phyloP scores from a whole-genome alignment of 1,140 invertebrate species.

The Drosophila willistoni region DNA sequence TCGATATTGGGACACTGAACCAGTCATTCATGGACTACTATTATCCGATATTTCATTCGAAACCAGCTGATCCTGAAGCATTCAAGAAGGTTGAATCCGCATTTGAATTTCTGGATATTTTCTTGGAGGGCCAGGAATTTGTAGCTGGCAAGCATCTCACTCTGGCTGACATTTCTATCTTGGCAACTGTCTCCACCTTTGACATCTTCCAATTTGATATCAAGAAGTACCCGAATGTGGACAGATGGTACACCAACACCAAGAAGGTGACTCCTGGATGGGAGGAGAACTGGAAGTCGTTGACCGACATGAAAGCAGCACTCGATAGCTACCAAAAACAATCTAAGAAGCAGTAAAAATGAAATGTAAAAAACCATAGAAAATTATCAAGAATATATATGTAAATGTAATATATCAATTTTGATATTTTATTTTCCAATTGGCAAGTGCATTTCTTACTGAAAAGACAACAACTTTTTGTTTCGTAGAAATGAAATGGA shows the following conservation, averaged over 20 bases:
- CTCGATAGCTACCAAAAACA: no score
- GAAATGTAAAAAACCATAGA: no score
- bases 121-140: slow-evolving; percentile 86
- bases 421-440: no score
- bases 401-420: no score
- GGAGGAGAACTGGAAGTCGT: slow-evolving; percentile 40
- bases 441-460: no score
- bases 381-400: no score
- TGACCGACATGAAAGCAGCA: background rate
- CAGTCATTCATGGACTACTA: slow-evolving; percentile 85
- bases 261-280: slow-evolving; percentile 87
- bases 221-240: slow-evolving; percentile 87
- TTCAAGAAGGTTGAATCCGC: slow-evolving; percentile 86
- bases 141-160: slow-evolving; percentile 88
- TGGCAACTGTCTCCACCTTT: slow-evolving; percentile 86
- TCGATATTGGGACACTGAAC: slow-evolving; percentile 88
- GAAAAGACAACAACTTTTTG: no score
- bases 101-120: slow-evolving; percentile 86
- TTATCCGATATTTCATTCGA: slow-evolving; percentile 87
- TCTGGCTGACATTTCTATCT: slow-evolving; percentile 88
- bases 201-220: slow-evolving; percentile 87
- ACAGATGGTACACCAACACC: slow-evolving; percentile 87
- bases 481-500: background rate
- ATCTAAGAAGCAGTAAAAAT: no score
- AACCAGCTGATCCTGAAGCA: slow-evolving; percentile 86